Conservation (phyloP, 2,113 vertebrate genomes). For the Micronycteris hirsuta region DNA sequence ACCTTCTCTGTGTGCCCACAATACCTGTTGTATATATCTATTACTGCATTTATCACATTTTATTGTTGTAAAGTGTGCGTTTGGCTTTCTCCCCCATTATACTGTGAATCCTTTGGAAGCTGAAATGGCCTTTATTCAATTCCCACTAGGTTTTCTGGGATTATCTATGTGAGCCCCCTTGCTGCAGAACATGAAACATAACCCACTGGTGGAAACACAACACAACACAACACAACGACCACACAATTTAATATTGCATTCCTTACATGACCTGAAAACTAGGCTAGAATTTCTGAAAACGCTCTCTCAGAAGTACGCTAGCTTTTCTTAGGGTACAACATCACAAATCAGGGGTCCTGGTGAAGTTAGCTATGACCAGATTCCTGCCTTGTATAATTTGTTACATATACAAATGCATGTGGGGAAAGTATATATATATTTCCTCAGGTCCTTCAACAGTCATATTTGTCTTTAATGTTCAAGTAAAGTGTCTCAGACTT, state of each 20-base stretch:
- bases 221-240: not conserved
- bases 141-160: not conserved
- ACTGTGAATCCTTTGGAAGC: not conserved
- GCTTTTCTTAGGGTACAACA: not conserved
- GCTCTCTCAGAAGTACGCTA: not conserved
- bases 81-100: not conserved
- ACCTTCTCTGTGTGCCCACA: not conserved
- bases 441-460: not conserved
- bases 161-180: not conserved
- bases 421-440: not conserved
- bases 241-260: not conserved
- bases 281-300: slow-evolving; percentile 21
- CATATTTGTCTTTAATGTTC: not conserved
- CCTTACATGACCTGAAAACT: not conserved
- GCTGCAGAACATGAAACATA: slow-evolving; percentile 15
- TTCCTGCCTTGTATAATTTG: not conserved
- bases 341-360: not conserved
- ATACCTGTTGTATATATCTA: not conserved
- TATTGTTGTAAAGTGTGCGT: not conserved
- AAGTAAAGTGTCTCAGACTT: not conserved
- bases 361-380: not conserved
- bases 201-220: not conserved
- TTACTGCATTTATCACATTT: not conserved
- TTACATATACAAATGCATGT: not conserved
- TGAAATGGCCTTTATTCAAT: not conserved